Conservation (phyloP, 2,888 invertebrate species). For the Papilio elwesi region DNA sequence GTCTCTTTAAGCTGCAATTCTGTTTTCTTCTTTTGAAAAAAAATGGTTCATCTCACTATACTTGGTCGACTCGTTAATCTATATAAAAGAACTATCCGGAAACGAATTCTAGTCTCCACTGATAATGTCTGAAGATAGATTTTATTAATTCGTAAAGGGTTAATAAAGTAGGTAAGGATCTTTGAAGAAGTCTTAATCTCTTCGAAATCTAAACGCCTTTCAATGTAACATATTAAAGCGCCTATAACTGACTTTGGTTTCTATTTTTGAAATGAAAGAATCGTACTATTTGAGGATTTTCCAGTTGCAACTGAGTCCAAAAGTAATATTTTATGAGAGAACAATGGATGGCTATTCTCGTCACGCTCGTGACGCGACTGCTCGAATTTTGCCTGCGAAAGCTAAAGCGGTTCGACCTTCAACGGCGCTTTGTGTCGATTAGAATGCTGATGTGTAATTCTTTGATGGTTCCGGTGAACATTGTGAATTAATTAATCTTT, state of each 20-base stretch:
- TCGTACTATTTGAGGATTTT: slow-evolving; percentile 22
- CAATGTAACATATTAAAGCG: too few species aligned
- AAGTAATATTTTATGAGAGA: slow-evolving; percentile 47
- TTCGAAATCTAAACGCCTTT: neutral
- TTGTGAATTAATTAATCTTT: slow-evolving; percentile 9
- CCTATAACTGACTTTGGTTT: neutral
- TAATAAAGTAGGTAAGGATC: too few species aligned
- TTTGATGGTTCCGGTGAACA: neutral
- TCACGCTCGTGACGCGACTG: slow-evolving; percentile 51
- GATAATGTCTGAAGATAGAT: too few species aligned
- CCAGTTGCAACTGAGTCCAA: slow-evolving; percentile 34
- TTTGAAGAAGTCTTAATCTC: neutral
- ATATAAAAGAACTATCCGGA: too few species aligned
- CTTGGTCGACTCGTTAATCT: too few species aligned
- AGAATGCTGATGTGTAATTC: slow-evolving; percentile 18
- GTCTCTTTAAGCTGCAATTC: too few species aligned
- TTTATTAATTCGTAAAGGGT: too few species aligned
- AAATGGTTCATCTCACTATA: too few species aligned
- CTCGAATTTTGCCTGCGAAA: slow-evolving; percentile 41
- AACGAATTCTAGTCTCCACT: too few species aligned
- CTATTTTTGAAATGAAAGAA: slow-evolving; percentile 20
- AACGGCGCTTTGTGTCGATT: slow-evolving; percentile 34
- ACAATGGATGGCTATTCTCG: slow-evolving; percentile 56
- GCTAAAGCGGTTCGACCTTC: slow-evolving; percentile 37
- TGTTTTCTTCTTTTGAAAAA: too few species aligned